Base-by-base conservation (phyloP, 1,140 invertebrate species). In the Hesperophylax magnus region DNA sequence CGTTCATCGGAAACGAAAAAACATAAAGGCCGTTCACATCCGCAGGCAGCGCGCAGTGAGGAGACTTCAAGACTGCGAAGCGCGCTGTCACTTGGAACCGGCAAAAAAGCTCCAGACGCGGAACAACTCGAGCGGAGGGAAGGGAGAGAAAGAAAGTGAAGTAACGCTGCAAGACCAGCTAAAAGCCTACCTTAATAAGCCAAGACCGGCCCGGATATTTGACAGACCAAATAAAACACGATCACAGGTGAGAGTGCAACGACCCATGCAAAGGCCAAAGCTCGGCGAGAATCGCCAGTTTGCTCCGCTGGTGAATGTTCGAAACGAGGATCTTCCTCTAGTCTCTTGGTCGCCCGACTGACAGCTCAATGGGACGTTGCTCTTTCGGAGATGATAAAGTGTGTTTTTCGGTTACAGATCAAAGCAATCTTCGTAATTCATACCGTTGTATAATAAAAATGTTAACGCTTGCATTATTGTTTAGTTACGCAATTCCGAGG, bases 301-400 rank as follows among this genome's bases (percentile, higher is more conserved):
- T 34, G n/a, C n/a, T 54, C 17, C 22, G 22, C 63, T 20, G 69
- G 18, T 53, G 69, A 53, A 54, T 53, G 69, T 53, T n/a, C 0
- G 53, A 15, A 24, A 8, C 2, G 20, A 24, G 17, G 52, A 18
- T 24, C 69, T 72, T 34, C 60, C 65, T 18, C 27, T 11, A 69
- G 31, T 39, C 9, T 31, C n/a, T 17, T 34, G 17, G 11, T 31
- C 63, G 24, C 69, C 69, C 18, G 67, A 71, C 3, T 54, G 69
- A 53, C 47, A 72, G 69, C 52, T 72, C 69, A 53, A 72, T 72
- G 69, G 54, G 47, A 53, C 9, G 18, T 15, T 47, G 67, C 34
- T 71, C 69, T 54, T 54, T 72, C n/a, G 17, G 65, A 69, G 31
- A 69, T 67, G 63, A 67, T 67, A 24, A 20, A 71, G 67, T 52